Conservation (phyloP, 2,797 vertebrate species). For the Eulemur albifrons region DNA sequence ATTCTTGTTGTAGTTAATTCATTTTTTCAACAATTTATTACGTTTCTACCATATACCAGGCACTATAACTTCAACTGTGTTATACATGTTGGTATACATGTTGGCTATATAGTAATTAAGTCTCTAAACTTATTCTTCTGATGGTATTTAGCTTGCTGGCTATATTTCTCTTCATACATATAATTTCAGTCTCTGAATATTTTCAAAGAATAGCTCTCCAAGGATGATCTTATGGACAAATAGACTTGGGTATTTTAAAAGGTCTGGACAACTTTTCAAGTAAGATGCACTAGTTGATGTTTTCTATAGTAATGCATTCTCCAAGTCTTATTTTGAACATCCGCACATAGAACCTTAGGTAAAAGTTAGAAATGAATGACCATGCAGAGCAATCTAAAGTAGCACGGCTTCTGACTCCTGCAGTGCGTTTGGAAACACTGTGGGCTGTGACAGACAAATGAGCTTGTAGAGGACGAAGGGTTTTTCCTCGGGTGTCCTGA, state of each 20-base stretch:
- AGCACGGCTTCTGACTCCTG: not conserved
- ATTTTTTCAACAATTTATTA: not conserved
- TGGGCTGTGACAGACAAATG: not conserved
- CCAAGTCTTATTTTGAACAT: not conserved
- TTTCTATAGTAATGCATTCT: not conserved
- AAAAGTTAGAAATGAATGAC: not conserved
- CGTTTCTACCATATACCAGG: not conserved
- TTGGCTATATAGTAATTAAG: not conserved
- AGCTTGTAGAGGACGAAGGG: not conserved
- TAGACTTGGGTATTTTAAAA: not conserved
- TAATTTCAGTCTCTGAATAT: not conserved
- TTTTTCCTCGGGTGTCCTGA: not conserved
- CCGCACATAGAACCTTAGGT: not conserved
- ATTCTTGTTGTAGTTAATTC: not conserved
- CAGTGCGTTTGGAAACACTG: not conserved
- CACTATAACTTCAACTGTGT: not conserved
- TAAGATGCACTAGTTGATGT: not conserved
- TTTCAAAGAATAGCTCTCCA: not conserved
- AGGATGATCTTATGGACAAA: not conserved
- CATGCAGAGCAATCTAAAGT: not conserved
- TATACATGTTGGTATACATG: not conserved
- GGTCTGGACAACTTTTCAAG: not conserved
- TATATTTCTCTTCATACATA: not conserved
- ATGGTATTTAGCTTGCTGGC: not conserved
- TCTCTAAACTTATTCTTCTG: not conserved